These are phyloP conservation scores for Pogonomyrmex californicus DNA, from an alignment of 1,140 invertebrate genomes.

Conservation along the genomic window DNA sequence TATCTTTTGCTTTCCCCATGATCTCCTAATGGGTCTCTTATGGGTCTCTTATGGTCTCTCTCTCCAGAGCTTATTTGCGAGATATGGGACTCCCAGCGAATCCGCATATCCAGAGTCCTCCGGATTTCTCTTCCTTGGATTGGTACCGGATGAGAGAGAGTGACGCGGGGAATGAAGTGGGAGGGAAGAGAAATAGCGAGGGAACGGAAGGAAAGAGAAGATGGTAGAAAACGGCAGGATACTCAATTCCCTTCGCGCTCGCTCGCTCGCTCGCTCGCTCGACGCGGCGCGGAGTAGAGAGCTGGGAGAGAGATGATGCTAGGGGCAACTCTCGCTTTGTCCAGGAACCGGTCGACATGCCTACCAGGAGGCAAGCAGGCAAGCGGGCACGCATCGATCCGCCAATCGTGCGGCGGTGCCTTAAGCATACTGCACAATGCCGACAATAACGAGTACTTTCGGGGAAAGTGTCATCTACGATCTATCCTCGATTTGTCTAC, in stretches of 20 bases:
- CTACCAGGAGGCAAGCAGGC: slow-evolving; percentile 75
- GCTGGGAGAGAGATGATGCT: slow-evolving; percentile 64
- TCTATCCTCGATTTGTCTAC: background rate
- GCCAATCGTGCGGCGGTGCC: slow-evolving; percentile 64
- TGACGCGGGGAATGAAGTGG: background rate
- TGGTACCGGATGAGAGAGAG: slow-evolving; percentile 61
- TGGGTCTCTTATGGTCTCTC: background rate
- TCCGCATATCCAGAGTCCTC: slow-evolving; percentile 43
- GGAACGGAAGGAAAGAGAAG: slow-evolving; percentile 13
- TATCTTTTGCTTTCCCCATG: background rate
- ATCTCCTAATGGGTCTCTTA: background rate
- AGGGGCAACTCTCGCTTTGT: slow-evolving; percentile 76
- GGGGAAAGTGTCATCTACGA: background rate
- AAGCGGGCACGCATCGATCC: slow-evolving; percentile 73
- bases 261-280: slow-evolving; percentile 20
- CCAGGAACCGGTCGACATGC: slow-evolving; percentile 77
- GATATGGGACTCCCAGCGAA: slow-evolving; percentile 13
- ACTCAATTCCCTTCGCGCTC: slow-evolving; percentile 69
- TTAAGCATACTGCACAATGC: slow-evolving; percentile 50
- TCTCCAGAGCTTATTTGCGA: background rate
- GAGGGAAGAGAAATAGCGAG: slow-evolving; percentile 1
- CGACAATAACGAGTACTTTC: slow-evolving; percentile 33
- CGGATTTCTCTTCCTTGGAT: slow-evolving; percentile 63
- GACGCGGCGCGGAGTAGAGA: slow-evolving; percentile 39
- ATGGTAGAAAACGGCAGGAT: slow-evolving; percentile 72